phyloP scores from a whole-genome alignment of 1,140 invertebrate genomes.

The Cyclargus thomasi region DNA sequence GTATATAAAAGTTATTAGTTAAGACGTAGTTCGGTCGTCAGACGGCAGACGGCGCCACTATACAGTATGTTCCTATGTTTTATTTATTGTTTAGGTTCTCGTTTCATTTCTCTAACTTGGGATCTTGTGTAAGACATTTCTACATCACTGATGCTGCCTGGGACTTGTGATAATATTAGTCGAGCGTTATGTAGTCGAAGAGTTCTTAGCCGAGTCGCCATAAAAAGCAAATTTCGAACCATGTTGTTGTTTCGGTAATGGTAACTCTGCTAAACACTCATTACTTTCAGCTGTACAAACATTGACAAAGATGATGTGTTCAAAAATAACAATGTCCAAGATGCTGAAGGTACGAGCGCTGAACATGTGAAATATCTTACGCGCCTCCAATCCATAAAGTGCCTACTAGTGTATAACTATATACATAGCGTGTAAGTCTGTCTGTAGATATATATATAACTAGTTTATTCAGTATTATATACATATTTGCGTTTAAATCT shows the following conservation, averaged over 20 bases:
- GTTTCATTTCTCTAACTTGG: not conserved
- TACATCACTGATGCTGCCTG: not conserved
- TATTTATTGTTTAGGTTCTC: conserved; percentile 2
- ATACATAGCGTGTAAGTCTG: conserved; percentile 37
- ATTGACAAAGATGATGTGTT: not conserved
- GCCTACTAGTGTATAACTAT: conserved; percentile 63
- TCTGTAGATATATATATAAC: conserved; percentile 33
- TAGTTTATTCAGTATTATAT: conserved; percentile 32
- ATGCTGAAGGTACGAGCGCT: not conserved
- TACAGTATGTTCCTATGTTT: conserved; percentile 7
- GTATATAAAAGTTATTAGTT: too few species aligned
- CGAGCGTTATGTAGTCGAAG: too few species aligned
- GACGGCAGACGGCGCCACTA: not conserved
- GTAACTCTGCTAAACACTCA: too few species aligned
- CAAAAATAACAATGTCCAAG: not conserved
- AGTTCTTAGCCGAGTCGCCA: too few species aligned
- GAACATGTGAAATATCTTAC: conserved; percentile 25
- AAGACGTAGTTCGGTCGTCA: not conserved
- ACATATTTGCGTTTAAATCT: conserved; percentile 6
- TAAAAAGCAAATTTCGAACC: too few species aligned
- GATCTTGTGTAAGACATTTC: conserved; percentile 11
- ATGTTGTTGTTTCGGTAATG: too few species aligned
- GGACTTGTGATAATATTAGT: too few species aligned
- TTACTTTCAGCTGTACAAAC: not conserved
- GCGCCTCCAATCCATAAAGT: conserved; percentile 54